Base-by-base conservation (phyloP, 2,888 invertebrate species). In the Scelioninae gen. 2 region DNA sequence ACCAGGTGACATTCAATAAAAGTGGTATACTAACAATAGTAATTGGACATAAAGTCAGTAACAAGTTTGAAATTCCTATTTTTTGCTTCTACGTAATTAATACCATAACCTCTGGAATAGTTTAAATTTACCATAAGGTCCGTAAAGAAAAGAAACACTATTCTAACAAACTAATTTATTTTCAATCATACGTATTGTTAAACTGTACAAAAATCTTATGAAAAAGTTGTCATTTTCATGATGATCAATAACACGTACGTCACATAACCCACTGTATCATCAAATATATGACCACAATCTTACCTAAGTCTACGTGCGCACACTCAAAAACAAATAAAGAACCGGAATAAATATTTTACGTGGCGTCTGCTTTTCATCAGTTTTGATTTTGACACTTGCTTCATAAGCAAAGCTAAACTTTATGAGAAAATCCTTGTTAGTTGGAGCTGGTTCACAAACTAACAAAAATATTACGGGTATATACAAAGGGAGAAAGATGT, bases 181-280 rank as follows among this genome's bases (percentile, higher is more conserved):
- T 13, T 33, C n/a, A n/a, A n/a, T n/a, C n/a, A n/a, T n/a, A n/a
- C n/a, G n/a, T n/a, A n/a, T n/a, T n/a, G n/a, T n/a, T n/a, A 11
- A 35, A 25, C 53, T 53, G 53, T 53, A 53, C 53, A 53, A 53
- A 53, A 53, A n/a, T 52, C 39, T 53, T 53, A 53, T 11, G 10
- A 50, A 35, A 6, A 35, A 19, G 19, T 13, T n/a, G 10, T 25
- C 13, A 25, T 9, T 39, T 5, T 19, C 18, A 7, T 18, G 18
- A 18, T 50, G 13, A 50, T 33, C 33, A 28, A 28, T 22, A 22
- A 43, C 2, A 22, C 11, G 11, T 3, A 35, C 35, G 35, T 35
- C 35, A 35, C 3, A 11, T 35, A 19, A 6, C 41, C 41, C 41
- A 41, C 1, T 19, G 7, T 19, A 41, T 7, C 5, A 31, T 31